A percentile compares a stretch with the other conserved stretches of the same genome.
Evolutionary conservation across 2,113 vertebrate genomes (phyloP).

Genomic region (Xyrauchen texanus): DNA sequence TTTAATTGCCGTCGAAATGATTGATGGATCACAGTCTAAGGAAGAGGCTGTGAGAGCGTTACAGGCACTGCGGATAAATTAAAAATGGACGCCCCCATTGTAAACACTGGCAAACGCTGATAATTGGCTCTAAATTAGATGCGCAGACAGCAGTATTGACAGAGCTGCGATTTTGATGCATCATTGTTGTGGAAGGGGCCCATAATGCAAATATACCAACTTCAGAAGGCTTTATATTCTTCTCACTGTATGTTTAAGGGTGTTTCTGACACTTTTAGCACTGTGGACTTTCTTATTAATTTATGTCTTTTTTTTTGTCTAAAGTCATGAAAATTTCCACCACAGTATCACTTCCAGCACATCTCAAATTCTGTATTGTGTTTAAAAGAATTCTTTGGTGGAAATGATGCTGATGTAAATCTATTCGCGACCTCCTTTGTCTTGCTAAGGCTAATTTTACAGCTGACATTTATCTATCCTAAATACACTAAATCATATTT

Average conservation of each 20-base stretch:
- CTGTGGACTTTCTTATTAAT: too few species aligned
- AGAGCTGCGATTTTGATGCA: constrained; percentile 26
- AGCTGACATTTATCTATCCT: too few species aligned
- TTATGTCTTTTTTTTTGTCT: too few species aligned
- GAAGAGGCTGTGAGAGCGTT: constrained; percentile 47
- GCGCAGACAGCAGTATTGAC: background rate
- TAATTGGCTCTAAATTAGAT: constrained; percentile 53
- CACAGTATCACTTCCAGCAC: too few species aligned
- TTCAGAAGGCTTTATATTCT: background rate
- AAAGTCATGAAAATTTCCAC: too few species aligned
- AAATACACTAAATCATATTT: too few species aligned
- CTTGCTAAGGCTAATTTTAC: too few species aligned
- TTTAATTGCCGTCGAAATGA: constrained; percentile 70
- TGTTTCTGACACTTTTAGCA: too few species aligned
- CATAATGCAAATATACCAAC: constrained; percentile 6
- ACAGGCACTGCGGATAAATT: constrained; percentile 46
- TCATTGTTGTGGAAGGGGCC: background rate
- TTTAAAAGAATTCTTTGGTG: too few species aligned
- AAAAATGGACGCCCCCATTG: constrained; percentile 45
- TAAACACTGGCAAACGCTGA: constrained; percentile 43
- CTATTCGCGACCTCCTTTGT: too few species aligned
- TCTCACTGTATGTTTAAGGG: background rate
- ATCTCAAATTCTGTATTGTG: too few species aligned
- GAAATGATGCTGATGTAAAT: too few species aligned
- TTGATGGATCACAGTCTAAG: constrained; percentile 59